Base-by-base conservation (phyloP, 2,888 invertebrate species). In the Baronia brevicornis region DNA sequence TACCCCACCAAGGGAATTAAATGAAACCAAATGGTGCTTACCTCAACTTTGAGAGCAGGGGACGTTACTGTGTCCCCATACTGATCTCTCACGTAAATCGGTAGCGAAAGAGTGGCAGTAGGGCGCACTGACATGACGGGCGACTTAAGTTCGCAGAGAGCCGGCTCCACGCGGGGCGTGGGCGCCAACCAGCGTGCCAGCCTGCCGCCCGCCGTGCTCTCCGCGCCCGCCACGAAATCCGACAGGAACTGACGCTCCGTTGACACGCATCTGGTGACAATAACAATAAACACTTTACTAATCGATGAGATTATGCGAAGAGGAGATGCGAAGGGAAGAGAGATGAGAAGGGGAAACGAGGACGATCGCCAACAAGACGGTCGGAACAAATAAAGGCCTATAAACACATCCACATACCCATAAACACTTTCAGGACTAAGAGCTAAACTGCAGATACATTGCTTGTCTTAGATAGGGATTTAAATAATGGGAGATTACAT, bases 111-210 rank as follows among this genome's bases (percentile, higher is more conserved):
- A 36, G 93, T 93, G 1, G 44, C 31, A 0, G 64, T 48, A 0
- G 69, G 70, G 28, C 94, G 94, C 56, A 92, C 93, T 28, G 92
- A 88, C 46, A 90, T 68, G 31, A 89, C 78, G 15, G 91, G 90
- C 52, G 91, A 91, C 39, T 91, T 84, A 32, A 97, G 88, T 71
- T 96, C 94, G 69, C 96, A 96, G 60, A 92, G 91, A 38, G 88
- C 61, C 0, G 97, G 95, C 73, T 97, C 97, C 26, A 97, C 92
- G 46, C 93, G 91, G 12, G 97, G 91, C 54, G 95, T 95, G 1
- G 97, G 96, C 60, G 97, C 95, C 34, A 98, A 79, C 97, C 98
- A 98, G 60, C 94, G 90, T 0, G 97, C 97, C 44, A 98, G 82
- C 31, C 97, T 88, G 3, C 96, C 97, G 1, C 98, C 98, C 1